These are phyloP conservation scores for Gila orcuttii DNA, from an alignment of 2,113 vertebrate genomes.

Conservation along the genomic window DNA sequence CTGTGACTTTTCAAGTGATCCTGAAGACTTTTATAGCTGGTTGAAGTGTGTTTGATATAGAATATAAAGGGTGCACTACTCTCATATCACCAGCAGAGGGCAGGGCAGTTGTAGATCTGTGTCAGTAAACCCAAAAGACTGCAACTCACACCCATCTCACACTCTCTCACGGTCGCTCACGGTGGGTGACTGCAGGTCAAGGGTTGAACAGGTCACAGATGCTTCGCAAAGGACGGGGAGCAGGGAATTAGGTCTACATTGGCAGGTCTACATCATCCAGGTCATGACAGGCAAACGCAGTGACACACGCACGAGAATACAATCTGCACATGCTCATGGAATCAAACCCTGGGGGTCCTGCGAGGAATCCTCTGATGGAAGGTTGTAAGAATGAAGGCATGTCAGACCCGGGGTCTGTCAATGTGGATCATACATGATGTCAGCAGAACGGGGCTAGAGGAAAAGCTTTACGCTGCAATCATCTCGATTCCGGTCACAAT, in stretches of 20 bases:
- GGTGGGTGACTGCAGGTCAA: neutral
- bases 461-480: neutral
- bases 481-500: neutral
- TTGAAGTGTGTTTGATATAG: no score
- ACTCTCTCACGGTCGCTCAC: neutral
- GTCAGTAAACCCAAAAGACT: neutral
- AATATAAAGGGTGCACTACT: conserved; percentile 5
- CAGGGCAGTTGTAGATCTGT: neutral
- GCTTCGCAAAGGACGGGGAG: neutral
- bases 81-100: conserved; percentile 47
- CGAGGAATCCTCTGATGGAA: neutral
- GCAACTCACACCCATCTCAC: neutral
- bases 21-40: no score
- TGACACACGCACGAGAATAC: neutral
- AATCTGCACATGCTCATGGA: neutral
- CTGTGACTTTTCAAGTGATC: no score
- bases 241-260: neutral
- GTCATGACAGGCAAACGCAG: neutral
- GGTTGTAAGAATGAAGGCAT: neutral
- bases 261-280: neutral
- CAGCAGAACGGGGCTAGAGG: neutral
- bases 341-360: neutral
- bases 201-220: conserved; percentile 4
- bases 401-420: neutral
- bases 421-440: conserved; percentile 13